Conservation (phyloP, 2,113 vertebrate species). For the Caranx ignobilis region DNA sequence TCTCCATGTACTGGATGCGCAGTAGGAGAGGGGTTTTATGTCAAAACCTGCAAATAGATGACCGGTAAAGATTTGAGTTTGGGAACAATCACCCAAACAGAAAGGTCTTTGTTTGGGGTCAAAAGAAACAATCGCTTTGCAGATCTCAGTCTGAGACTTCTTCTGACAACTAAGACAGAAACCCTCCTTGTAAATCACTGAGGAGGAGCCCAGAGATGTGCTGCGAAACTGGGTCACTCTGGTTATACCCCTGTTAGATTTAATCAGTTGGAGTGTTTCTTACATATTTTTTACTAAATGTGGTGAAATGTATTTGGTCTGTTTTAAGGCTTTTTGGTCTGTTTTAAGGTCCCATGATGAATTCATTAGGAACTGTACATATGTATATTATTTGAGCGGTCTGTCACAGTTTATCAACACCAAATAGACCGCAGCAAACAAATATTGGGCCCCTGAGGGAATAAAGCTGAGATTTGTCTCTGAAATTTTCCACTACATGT, state of each 20-base stretch:
- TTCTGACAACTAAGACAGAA: conserved; percentile 17
- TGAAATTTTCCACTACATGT: not conserved
- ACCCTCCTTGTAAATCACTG: conserved; percentile 39
- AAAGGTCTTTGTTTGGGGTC: conserved; percentile 30
- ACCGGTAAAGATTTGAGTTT: conserved; percentile 18
- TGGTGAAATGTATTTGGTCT: not conserved
- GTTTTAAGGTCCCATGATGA: conserved; percentile 21
- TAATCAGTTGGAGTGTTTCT: not conserved
- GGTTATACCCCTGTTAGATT: not conserved
- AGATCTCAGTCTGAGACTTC: conserved; percentile 19
- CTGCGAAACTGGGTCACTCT: conserved; percentile 50
- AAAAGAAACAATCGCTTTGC: conserved; percentile 24
- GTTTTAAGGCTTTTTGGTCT: conserved; percentile 19
- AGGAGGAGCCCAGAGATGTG: conserved; percentile 8
- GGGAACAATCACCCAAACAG: conserved; percentile 12
- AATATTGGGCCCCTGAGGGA: conserved; percentile 7
- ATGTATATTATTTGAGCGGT: not conserved
- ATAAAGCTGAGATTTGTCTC: conserved; percentile 25
- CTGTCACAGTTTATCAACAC: conserved; percentile 23
- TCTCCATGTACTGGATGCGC: not conserved
- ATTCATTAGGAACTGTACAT: conserved; percentile 3
- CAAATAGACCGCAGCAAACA: conserved; percentile 31
- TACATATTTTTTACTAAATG: not conserved
- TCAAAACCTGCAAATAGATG: conserved; percentile 27
- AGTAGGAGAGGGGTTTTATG: not conserved